Evolutionary conservation across 2,888 invertebrate genomes (phyloP).

Genomic region (Habrosyne pyritoides): DNA sequence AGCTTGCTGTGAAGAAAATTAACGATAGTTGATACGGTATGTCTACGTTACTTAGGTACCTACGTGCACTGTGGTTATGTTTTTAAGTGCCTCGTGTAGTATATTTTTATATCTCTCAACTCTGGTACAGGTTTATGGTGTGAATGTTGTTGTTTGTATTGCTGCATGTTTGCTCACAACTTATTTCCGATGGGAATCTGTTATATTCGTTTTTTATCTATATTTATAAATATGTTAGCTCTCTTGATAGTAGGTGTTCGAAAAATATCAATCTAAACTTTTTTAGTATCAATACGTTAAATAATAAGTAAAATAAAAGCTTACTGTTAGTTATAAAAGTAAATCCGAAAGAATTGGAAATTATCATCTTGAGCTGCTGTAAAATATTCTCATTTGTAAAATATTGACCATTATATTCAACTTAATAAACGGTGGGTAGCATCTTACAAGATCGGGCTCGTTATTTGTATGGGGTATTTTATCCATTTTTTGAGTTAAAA

Average conservation of each 20-base stretch:
- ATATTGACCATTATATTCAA: not conserved
- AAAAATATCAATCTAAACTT: too few species aligned
- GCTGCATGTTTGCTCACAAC: constrained; percentile 31
- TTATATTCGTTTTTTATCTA: constrained; percentile 38
- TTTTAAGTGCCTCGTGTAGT: constrained; percentile 16
- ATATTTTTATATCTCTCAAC: constrained; percentile 29
- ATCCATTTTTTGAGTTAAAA: constrained; percentile 42
- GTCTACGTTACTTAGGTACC: constrained; percentile 16
- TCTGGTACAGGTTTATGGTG: constrained; percentile 47
- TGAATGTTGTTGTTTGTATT: constrained; percentile 41
- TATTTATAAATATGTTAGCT: constrained; percentile 23
- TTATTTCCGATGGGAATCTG: constrained; percentile 40
- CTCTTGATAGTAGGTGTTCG: constrained; percentile 8
- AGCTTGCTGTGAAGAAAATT: constrained; percentile 52
- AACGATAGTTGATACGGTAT: constrained; percentile 52
- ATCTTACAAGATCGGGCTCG: constrained; percentile 25
- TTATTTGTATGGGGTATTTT: constrained; percentile 40
- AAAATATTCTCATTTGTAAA: not conserved
- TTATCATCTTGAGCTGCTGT: not conserved
- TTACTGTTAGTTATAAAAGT: not conserved
- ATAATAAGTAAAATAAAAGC: not conserved
- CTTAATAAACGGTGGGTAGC: constrained; percentile 8
- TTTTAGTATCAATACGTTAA: too few species aligned
- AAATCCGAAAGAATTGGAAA: not conserved
- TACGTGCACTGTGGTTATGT: constrained; percentile 6